A percentile compares a stretch with the other conserved stretches of the same genome.
These are phyloP conservation scores for Petroica traversi DNA, from an alignment of 2,113 vertebrate species.

Conservation along the genomic window DNA sequence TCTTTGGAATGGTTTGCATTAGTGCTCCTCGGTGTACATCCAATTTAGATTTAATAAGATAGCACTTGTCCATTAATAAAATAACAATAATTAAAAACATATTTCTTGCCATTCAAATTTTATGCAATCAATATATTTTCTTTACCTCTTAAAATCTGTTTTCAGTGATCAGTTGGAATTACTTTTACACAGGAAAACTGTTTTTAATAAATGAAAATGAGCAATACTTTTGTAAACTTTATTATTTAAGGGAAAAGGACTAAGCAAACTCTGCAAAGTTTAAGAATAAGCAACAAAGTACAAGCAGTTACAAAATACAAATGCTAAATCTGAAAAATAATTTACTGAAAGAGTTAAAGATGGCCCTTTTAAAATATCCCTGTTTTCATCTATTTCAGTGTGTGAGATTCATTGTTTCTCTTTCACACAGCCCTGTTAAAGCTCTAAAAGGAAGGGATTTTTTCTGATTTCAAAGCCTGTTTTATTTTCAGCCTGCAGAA, in stretches of 20 bases:
- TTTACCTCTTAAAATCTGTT: neutral
- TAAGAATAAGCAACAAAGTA: neutral
- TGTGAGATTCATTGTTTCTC: neutral
- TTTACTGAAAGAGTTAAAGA: neutral
- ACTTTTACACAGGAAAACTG: constrained; percentile 3
- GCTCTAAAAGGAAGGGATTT: neutral
- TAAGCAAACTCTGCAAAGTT: neutral
- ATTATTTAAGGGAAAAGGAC: neutral
- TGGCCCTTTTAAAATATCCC: neutral
- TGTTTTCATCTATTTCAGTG: neutral
- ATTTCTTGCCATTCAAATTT: constrained; percentile 48
- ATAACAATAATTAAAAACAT: constrained; percentile 34
- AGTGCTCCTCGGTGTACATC: constrained; percentile 17
- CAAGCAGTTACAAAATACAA: neutral
- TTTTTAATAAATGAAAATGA: constrained; percentile 42
- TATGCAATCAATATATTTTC: neutral
- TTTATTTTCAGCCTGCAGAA: neutral
- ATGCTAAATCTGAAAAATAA: neutral
- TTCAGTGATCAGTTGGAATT: constrained; percentile 40
- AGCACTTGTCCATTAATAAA: constrained; percentile 43
- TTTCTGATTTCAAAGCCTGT: neutral
- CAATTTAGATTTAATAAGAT: constrained; percentile 62
- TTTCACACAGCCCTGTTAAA: neutral
- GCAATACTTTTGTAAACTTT: neutral
- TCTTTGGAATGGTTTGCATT: constrained; percentile 42